Evolutionary conservation across 2,888 invertebrate species (phyloP).

Genomic region (Diplolepis rosae): DNA sequence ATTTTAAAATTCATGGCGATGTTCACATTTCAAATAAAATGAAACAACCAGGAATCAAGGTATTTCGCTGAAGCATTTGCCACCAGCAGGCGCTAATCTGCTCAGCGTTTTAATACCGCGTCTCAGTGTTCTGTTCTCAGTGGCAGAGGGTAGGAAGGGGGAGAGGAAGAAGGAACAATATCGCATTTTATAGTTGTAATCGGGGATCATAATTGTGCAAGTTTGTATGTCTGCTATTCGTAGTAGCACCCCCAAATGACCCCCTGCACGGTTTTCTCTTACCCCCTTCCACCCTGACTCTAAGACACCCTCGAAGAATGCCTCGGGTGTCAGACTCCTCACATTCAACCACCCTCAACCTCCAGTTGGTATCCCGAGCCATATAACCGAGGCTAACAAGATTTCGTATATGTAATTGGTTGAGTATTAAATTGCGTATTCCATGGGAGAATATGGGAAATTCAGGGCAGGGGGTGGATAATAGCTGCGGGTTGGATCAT

Average conservation of each 20-base stretch:
- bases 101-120: conserved; percentile 35
- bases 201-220: conserved; percentile 73
- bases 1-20: background rate
- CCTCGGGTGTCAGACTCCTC: conserved; percentile 67
- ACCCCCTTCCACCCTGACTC: conserved; percentile 48
- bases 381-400: conserved; percentile 73
- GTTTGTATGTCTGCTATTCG: conserved; percentile 67
- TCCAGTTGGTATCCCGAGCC: conserved; percentile 56
- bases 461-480: conserved; percentile 58
- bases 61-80: conserved; percentile 34
- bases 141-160: conserved; percentile 38
- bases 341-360: conserved; percentile 47
- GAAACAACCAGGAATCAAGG: conserved; percentile 9
- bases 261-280: conserved; percentile 46
- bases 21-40: conserved; percentile 8
- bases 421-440: conserved; percentile 74
- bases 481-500: conserved; percentile 70
- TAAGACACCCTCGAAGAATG: conserved; percentile 67
- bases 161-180: conserved; percentile 62
- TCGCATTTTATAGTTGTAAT: conserved; percentile 73
- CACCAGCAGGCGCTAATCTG: conserved; percentile 24
- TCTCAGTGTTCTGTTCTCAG: conserved; percentile 40
- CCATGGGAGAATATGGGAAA: conserved; percentile 57
- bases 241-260: conserved; percentile 42
- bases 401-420: conserved; percentile 74